A percentile compares a stretch with the other conserved stretches of the same genome.
phyloP scores from a whole-genome alignment of 2,113 vertebrate genomes.

The Bos taurus region ARS-UCD2.0 NC_037332.1:16649501-16650000 shows the following conservation, averaged over 20 bases:
- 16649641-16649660: neutral
- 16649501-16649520: conserved; percentile 13
- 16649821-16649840: neutral
- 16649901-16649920: neutral
- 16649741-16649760: neutral
- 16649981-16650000: neutral
- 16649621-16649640: neutral
- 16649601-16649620: neutral
- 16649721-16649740: neutral
- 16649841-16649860: neutral
- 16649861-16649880: neutral
- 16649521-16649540: conserved; percentile 17
- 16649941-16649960: neutral
- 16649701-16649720: neutral
- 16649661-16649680: neutral
- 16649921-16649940: neutral
- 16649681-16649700: conserved; percentile 19
- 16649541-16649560: neutral
- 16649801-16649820: neutral
- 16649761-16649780: neutral
- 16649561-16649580: neutral
- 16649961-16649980: neutral
- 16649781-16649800: neutral
- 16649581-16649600: neutral
- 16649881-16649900: neutral